Evolutionary conservation across 2,888 invertebrate species (phyloP).

Genomic region (Abscondita cerata): DNA sequence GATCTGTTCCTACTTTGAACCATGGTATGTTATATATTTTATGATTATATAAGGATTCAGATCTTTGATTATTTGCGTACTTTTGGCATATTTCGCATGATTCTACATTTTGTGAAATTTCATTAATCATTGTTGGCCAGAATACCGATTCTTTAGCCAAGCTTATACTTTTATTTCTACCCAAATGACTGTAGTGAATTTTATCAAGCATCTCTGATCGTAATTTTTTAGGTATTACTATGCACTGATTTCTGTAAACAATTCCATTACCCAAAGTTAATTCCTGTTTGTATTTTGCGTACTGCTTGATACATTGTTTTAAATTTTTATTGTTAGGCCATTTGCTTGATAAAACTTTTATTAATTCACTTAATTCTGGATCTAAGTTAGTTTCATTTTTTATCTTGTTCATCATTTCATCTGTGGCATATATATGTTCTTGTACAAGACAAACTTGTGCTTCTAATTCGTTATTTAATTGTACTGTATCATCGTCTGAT

Average conservation of each 20-base stretch:
- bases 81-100: not conserved
- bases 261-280: not conserved
- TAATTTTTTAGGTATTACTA: not conserved
- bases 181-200: slow-evolving; percentile 7
- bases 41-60: not conserved
- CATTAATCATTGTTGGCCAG: not conserved
- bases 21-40: not conserved
- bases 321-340: not conserved
- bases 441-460: not conserved
- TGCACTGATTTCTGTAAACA: not conserved
- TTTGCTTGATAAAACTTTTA: not conserved
- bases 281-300: not conserved
- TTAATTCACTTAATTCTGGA: not conserved
- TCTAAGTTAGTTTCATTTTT: too few relatives aligned
- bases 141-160: slow-evolving; percentile 1
- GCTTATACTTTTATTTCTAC: not conserved
- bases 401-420: too few relatives aligned
- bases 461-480: not conserved
- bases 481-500: not conserved
- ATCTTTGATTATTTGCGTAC: not conserved
- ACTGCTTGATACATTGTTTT: not conserved
- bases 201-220: not conserved
- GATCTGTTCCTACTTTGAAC: not conserved
- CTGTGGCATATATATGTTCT: too few relatives aligned
- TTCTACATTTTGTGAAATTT: not conserved